Conservation (phyloP, 2,797 vertebrate genomes). For the Ctenopoma kingsleyae region DNA sequence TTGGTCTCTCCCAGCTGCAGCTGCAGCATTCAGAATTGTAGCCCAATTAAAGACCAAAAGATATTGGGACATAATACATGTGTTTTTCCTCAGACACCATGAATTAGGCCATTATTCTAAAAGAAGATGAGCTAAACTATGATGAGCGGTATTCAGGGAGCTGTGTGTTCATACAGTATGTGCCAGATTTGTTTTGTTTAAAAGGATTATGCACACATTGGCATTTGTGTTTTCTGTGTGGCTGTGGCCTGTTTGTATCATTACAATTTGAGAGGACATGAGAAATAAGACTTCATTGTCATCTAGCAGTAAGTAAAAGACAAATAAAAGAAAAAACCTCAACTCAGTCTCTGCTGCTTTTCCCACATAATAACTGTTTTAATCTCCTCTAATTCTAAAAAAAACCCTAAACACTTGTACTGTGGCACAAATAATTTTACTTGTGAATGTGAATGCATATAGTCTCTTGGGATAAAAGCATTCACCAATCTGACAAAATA, state of each 20-base stretch:
- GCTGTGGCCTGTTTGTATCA: constrained; percentile 25
- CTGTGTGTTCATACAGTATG: constrained; percentile 36
- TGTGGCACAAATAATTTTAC: no score
- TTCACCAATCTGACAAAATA: not conserved
- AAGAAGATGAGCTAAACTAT: constrained; percentile 22
- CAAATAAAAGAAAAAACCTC: not conserved
- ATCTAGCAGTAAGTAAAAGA: not conserved
- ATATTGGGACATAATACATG: constrained; percentile 45
- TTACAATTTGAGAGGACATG: constrained; percentile 26
- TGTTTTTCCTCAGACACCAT: constrained; percentile 39
- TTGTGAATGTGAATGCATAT: not conserved
- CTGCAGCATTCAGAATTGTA: constrained; percentile 60
- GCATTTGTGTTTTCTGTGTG: constrained; percentile 35
- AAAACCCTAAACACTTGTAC: not conserved
- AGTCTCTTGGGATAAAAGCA: not conserved
- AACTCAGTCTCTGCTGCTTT: not conserved
- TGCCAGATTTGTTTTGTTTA: constrained; percentile 47
- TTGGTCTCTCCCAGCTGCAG: constrained; percentile 51
- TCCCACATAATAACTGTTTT: not conserved
- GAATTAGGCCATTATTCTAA: constrained; percentile 45
- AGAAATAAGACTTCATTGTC: not conserved
- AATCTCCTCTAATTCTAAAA: not conserved
- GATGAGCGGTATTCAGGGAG: constrained; percentile 34
- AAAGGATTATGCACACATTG: constrained; percentile 54
- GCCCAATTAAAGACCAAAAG: constrained; percentile 33